Conservation (phyloP, 2,113 vertebrate genomes). For the Amblyornis subalaris region DNA sequence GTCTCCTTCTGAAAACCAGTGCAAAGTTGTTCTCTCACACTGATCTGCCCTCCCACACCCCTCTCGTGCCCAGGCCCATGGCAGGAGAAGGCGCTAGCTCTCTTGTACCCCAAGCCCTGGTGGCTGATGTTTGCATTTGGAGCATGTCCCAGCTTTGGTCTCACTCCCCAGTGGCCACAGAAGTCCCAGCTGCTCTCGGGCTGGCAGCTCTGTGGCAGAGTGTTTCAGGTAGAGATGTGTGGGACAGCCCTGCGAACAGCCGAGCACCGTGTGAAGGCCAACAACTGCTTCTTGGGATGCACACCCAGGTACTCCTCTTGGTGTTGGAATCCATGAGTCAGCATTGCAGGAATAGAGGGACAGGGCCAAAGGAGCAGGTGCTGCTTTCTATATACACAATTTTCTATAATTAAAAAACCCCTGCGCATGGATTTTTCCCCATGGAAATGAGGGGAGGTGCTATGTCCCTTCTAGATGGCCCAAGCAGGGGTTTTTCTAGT, state of each 20-base stretch:
- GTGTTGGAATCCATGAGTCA: not conserved
- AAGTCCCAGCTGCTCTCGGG: not conserved
- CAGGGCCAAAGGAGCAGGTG: not conserved
- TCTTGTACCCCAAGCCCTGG: not conserved
- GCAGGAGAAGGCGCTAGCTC: not conserved
- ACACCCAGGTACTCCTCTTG: not conserved
- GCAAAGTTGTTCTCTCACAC: not conserved
- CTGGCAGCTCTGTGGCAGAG: not conserved
- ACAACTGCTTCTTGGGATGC: rapidly evolving
- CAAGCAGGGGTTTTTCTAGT: not conserved
- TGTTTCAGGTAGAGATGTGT: rapidly evolving
- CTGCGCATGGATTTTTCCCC: not conserved
- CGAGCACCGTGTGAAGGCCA: not conserved
- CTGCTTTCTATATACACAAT: not conserved
- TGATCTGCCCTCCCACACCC: not conserved
- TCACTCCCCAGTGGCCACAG: not conserved
- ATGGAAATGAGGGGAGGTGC: not conserved
- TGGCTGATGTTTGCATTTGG: not conserved
- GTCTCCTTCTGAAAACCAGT: not conserved
- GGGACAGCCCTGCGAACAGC: not conserved
- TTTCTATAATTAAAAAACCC: not conserved
- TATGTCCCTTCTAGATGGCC: not conserved
- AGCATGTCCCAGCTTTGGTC: not conserved
- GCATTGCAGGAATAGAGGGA: not conserved
- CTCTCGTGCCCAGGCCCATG: not conserved